Evolutionary conservation across 2,888 invertebrate genomes (phyloP), one percentile per base, ranked within the genome.

Genomic region (Philopedon plagiatum): DNA sequence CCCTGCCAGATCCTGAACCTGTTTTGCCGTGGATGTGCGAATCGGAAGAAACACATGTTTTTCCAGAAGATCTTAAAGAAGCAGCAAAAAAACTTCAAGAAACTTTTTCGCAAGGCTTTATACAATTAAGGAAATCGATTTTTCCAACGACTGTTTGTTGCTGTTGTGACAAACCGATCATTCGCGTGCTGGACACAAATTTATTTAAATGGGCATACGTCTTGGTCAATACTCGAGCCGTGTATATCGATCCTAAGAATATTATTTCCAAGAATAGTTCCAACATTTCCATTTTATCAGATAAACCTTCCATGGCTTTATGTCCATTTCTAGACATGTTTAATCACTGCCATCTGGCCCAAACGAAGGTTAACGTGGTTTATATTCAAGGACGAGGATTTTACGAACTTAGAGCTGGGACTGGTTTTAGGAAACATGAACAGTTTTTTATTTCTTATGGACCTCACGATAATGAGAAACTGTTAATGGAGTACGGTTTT

Each of bases 391-490:
- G 81, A 1, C 82, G 83, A 44, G 81, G 84, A 44, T 86, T 85
- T 72, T 92, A 90, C 82, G 86, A 88, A 80, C 87, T 92, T 34
- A 83, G 80, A 70, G 89, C 90, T 1, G 81, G 86, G 41, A 87
- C 83, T 63, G 76, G 83, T 1, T 91, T 91, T 81, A 84, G 87
- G 61, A 88, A 89, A 66, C 90, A 90, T 82, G 87, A 91, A 37
- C 93, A 97, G 87, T 91, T 96, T 64, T 97, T 94, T 83, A 97
- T 97, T 78, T 94, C 93, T 78, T 97, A 97, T 82, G 97, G 97
- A 0, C 87, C 91, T 39, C 93, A 96, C 82, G 90, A 92, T 78
- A 97, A 94, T 86, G 84, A 90, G 0, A 93, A 93, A 83, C 86
- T 97, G n/a, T 89, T 94, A 32, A 87, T 92, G 0, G 95, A 97